Base-by-base conservation (phyloP, 1,140 invertebrate species). In the Asbolus verrucosus region DNA sequence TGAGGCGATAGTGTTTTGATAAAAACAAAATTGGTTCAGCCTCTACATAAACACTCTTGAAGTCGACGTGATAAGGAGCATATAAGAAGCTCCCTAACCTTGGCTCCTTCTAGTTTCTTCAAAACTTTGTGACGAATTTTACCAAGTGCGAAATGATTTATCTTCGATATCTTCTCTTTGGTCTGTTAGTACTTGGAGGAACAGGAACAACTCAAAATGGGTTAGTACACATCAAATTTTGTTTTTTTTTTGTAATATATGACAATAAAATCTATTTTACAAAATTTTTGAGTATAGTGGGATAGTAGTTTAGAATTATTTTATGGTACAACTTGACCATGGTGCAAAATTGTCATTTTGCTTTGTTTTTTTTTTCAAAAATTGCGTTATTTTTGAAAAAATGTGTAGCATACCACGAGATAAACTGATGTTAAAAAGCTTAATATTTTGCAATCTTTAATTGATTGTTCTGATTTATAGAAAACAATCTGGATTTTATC, bases 1-100 rank as follows among this genome's bases (percentile, higher is more conserved):
- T 36, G n/a, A 36, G 33, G 2, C 33, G 46, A 54, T 54, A 54
- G 21, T 24, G 21, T 54, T 54, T 54, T 54, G 46, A 54, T 54
- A 54, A 54, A 24, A 24, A 27, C 24, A 54, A n/a, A n/a, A 21
- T 54, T 27, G 21, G 21, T 54, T 30, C 21, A 54, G 19, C 19
- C 4, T 3, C n/a, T 54, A 8, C 15, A 4, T 36, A 11, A 36
- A 2, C 6, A 11, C 2, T 36, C n/a, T 36, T 36, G 33, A 36
- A 36, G 33, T 36, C 2, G 33, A 36, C 33, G 33, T 11, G 33
- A 36, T 36, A 36, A 36, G 33, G 33, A 36, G 33, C 33, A 9
- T 36, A 36, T 36, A 36, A 9, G n/a, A 2, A 36, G 33, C 2
- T 11, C 2, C 2, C 33, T 36, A 36, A 2, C n/a, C n/a, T 36